Conservation (phyloP, 2,888 invertebrate genomes). For the Lasioglossum marginatum region DNA sequence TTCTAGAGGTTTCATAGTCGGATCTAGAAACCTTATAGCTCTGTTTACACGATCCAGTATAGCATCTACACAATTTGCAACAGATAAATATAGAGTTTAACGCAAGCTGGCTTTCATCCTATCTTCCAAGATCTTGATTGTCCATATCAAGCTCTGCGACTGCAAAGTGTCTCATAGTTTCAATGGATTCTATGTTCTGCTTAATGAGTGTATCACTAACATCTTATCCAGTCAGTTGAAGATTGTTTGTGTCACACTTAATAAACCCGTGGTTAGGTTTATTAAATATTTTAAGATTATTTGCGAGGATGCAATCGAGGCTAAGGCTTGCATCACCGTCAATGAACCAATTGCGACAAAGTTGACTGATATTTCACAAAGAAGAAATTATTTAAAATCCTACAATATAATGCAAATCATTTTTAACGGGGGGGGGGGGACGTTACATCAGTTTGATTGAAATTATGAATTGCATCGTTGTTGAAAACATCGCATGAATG, state of each 20-base stretch:
- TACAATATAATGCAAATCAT: neutral
- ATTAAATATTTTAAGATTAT: neutral
- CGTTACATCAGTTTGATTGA: neutral
- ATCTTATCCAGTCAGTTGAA: neutral
- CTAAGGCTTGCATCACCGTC: neutral
- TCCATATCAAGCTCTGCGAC: neutral
- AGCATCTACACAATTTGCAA: neutral
- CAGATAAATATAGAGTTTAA: neutral
- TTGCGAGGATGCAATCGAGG: neutral
- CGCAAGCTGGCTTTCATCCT: neutral
- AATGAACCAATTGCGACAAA: neutral
- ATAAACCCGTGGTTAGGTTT: neutral
- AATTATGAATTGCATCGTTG: neutral
- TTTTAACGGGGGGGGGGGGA: neutral
- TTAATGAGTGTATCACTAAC: neutral
- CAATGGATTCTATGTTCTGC: neutral
- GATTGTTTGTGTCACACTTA: neutral
- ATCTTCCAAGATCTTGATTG: slow-evolving; percentile 13
- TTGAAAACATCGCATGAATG: neutral
- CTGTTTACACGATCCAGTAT: neutral
- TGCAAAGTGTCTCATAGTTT: neutral
- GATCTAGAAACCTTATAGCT: neutral
- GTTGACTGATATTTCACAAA: neutral
- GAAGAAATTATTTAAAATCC: neutral
- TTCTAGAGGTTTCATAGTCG: neutral